Conservation (phyloP, 2,797 vertebrate genomes). For the Falco rusticolus region DNA sequence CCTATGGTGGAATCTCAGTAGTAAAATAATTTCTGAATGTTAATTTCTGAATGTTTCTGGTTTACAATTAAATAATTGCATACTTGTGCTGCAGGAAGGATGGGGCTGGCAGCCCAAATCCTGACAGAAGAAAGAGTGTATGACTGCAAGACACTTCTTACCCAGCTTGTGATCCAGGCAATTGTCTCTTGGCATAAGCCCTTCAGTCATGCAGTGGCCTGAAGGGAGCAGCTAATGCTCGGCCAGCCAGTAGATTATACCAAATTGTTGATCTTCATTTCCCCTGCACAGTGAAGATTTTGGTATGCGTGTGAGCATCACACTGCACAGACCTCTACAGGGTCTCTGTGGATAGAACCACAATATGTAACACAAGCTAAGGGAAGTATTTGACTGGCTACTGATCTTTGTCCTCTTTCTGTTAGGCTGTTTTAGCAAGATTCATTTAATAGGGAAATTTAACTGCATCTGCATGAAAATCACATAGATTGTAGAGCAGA, state of each 20-base stretch:
- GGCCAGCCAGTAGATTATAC: neutral
- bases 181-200: neutral
- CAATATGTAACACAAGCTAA: neutral
- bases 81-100: too few relatives aligned
- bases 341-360: neutral
- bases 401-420: neutral
- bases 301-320: neutral
- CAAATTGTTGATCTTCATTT: neutral
- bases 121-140: neutral
- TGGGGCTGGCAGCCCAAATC: neutral
- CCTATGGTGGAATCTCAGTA: neutral
- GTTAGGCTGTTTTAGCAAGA: neutral
- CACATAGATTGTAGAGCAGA: neutral
- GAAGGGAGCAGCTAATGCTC: neutral
- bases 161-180: neutral
- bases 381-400: neutral
- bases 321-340: neutral
- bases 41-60: neutral
- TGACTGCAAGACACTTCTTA: neutral
- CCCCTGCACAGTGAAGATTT: accelerated
- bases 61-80: accelerated
- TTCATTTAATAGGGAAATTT: neutral
- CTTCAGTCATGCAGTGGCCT: accelerated
- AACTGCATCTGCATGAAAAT: neutral
- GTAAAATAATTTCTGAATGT: neutral